phyloP scores from a whole-genome alignment of 2,888 invertebrate genomes.

The Metellina segmentata region DNA sequence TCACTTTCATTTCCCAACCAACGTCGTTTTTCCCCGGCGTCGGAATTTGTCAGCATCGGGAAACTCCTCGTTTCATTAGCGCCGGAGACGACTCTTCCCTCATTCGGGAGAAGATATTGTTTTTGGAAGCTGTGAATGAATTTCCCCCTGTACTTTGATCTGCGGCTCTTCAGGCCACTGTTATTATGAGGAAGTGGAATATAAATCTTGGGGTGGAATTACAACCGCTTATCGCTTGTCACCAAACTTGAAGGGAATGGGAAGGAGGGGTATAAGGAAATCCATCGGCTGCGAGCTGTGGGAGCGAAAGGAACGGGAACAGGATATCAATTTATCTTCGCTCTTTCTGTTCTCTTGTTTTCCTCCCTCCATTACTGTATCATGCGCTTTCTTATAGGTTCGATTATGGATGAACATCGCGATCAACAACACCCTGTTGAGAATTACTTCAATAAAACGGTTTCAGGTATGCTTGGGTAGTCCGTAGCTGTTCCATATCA shows the following conservation, averaged over 20 bases:
- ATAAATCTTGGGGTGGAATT: constrained; percentile 72
- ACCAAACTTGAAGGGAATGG: not conserved
- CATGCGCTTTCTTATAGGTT: not conserved
- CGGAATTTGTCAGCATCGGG: not conserved
- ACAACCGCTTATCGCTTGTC: constrained; percentile 73
- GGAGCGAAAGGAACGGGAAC: not conserved
- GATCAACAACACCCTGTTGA: not conserved
- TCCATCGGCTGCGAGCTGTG: constrained; percentile 6
- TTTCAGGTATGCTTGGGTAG: not conserved
- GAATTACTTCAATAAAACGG: not conserved
- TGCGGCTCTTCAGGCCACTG: not conserved
- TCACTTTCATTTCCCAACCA: constrained; percentile 39
- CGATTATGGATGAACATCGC: not conserved
- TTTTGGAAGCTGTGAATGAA: constrained; percentile 34
- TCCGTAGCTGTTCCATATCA: too few species aligned
- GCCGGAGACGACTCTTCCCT: not conserved
- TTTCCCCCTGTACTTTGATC: constrained; percentile 46
- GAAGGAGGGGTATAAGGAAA: constrained; percentile 13
- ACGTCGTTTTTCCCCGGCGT: constrained; percentile 11
- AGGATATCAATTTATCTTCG: constrained; percentile 45
- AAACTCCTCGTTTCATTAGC: constrained; percentile 25
- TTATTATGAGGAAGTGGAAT: constrained; percentile 67
- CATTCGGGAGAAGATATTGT: constrained; percentile 30
- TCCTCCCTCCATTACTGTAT: not conserved
- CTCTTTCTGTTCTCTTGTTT: not conserved